Conservation (phyloP, 2,113 vertebrate genomes). For the Protobothrops flavoviridis region DNA sequence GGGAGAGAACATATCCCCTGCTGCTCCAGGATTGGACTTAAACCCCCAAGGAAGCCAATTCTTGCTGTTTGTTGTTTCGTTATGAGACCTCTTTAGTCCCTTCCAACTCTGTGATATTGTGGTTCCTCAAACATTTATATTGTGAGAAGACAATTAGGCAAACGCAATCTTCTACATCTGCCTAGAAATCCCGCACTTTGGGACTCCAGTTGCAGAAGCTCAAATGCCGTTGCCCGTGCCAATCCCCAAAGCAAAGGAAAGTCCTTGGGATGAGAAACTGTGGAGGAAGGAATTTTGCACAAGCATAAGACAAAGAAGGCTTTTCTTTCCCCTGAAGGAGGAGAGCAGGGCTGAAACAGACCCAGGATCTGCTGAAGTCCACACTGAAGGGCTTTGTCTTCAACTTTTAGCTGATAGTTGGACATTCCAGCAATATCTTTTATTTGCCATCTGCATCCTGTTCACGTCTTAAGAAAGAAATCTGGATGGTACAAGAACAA, state of each 20-base stretch:
- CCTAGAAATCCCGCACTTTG: background rate
- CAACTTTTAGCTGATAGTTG: background rate
- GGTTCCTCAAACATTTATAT: background rate
- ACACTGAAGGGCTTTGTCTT: background rate
- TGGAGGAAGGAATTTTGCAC: background rate
- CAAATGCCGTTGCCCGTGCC: background rate
- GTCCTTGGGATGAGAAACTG: background rate
- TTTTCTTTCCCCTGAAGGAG: background rate
- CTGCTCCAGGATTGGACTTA: background rate
- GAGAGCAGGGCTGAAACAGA: background rate
- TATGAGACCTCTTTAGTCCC: background rate
- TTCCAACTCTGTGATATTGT: background rate
- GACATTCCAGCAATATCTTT: background rate
- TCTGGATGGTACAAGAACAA: background rate
- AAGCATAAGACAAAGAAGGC: background rate
- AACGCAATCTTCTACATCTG: background rate
- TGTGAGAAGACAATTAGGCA: background rate
- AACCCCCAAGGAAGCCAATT: background rate
- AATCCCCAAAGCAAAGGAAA: background rate
- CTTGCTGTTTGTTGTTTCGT: background rate
- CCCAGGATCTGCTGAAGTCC: background rate
- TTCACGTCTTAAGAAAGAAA: background rate
- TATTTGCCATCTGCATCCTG: background rate
- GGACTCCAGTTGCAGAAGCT: background rate
- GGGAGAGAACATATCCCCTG: background rate